Conservation (phyloP, 2,888 invertebrate species). For the Parochlus steinenii region DNA sequence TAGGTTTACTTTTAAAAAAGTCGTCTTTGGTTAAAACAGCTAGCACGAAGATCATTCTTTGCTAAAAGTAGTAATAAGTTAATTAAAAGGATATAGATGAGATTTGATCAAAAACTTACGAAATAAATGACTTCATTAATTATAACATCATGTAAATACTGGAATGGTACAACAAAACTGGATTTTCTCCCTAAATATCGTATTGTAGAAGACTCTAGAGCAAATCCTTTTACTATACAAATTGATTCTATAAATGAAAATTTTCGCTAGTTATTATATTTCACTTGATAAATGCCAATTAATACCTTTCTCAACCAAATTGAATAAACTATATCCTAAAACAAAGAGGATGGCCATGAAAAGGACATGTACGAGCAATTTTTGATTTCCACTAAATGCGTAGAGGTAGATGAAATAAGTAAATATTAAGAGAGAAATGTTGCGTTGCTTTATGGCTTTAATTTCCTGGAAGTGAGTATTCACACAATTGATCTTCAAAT, state of each 20-base stretch:
- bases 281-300: constrained; percentile 5
- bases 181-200: constrained; percentile 22
- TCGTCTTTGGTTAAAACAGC: constrained; percentile 26
- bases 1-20: constrained; percentile 22
- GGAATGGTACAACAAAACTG: constrained; percentile 24
- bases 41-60: constrained; percentile 28
- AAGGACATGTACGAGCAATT: not conserved
- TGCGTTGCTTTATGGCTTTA: no score
- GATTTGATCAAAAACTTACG: constrained; percentile 19
- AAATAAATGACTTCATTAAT: constrained; percentile 32
- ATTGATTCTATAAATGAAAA: constrained; percentile 21
- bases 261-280: constrained; percentile 12
- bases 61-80: constrained; percentile 19
- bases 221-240: constrained; percentile 24
- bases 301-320: constrained; percentile 21
- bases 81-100: constrained; percentile 1
- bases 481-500: no score
- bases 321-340: constrained; percentile 16
- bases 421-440: no score
- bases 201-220: constrained; percentile 24
- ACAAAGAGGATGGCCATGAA: not conserved
- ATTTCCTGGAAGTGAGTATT: no score
- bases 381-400: not conserved
- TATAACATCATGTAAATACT: constrained; percentile 26
- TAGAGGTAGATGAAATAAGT: not conserved